A percentile compares a stretch with the other conserved stretches of the same genome.
Evolutionary conservation across 1,140 invertebrate species (phyloP).

Genomic region (Calephelis nemesis): DNA sequence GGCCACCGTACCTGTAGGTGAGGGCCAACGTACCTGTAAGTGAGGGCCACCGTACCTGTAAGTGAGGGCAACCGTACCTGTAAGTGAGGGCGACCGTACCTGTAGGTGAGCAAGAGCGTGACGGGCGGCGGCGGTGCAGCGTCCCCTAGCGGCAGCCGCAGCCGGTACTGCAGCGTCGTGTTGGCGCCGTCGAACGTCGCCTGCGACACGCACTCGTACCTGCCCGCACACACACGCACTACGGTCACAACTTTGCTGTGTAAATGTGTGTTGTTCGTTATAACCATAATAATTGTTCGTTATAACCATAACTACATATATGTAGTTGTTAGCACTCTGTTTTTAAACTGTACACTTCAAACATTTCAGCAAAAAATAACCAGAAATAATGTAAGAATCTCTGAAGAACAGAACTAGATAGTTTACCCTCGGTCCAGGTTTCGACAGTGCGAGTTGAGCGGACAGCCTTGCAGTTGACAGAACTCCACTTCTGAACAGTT

Average conservation of each 20-base stretch:
- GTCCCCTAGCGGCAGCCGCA: constrained; percentile 57
- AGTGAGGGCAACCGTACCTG: background rate
- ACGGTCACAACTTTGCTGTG: background rate
- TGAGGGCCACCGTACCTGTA: background rate
- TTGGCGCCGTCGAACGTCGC: constrained; percentile 89
- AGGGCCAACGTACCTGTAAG: background rate
- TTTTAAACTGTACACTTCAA: too few relatives aligned
- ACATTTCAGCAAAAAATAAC: too few relatives aligned
- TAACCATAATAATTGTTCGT: too few relatives aligned
- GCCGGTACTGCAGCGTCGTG: constrained; percentile 80
- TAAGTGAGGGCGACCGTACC: background rate
- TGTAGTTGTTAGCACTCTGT: too few relatives aligned
- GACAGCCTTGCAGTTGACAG: constrained; percentile 92
- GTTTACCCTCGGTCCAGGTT: constrained; percentile 90
- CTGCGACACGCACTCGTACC: constrained; percentile 94
- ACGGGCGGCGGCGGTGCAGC: constrained; percentile 48
- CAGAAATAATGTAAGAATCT: too few relatives aligned
- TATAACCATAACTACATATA: too few relatives aligned
- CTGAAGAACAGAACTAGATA: background rate
- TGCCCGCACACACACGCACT: constrained; percentile 25
- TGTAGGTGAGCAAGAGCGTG: constrained; percentile 62
- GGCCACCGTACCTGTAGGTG: background rate
- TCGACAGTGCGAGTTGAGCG: constrained; percentile 87
- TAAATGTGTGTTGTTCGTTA: too few relatives aligned
- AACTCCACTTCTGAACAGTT: constrained; percentile 95